Conservation (phyloP, 2,888 invertebrate species). For the Brachycybe producta region DNA sequence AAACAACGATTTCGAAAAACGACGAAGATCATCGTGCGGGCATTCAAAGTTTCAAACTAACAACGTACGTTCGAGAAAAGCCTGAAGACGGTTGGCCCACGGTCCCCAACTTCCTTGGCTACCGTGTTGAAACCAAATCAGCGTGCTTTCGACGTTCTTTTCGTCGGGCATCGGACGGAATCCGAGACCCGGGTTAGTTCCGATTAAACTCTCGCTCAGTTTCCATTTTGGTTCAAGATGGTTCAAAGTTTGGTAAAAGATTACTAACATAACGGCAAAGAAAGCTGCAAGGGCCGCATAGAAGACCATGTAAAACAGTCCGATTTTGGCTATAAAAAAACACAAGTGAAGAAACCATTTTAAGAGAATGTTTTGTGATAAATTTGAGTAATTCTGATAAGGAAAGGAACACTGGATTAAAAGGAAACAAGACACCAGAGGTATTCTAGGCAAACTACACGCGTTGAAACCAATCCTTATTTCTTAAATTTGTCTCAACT, state of each 20-base stretch:
- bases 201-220: constrained; percentile 71
- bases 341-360: no score
- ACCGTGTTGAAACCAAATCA: constrained; percentile 81
- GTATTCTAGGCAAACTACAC: no score
- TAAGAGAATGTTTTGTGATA: no score
- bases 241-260: constrained; percentile 88
- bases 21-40: no score
- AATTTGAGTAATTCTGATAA: no score
- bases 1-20: no score
- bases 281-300: constrained; percentile 83
- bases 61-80: constrained; percentile 64
- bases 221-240: constrained; percentile 77
- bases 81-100: constrained; percentile 63
- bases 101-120: constrained; percentile 62
- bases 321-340: constrained; percentile 71
- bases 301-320: constrained; percentile 90
- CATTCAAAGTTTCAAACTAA: no score
- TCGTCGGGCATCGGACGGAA: constrained; percentile 93
- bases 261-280: constrained; percentile 84
- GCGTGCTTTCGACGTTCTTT: constrained; percentile 84
- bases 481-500: no score
- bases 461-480: no score
- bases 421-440: no score
- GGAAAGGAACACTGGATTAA: no score
- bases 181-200: constrained; percentile 92